Conservation (phyloP, 37 sponge, comb jelly and placozoan genomes). For the Crambe crambe region DNA sequence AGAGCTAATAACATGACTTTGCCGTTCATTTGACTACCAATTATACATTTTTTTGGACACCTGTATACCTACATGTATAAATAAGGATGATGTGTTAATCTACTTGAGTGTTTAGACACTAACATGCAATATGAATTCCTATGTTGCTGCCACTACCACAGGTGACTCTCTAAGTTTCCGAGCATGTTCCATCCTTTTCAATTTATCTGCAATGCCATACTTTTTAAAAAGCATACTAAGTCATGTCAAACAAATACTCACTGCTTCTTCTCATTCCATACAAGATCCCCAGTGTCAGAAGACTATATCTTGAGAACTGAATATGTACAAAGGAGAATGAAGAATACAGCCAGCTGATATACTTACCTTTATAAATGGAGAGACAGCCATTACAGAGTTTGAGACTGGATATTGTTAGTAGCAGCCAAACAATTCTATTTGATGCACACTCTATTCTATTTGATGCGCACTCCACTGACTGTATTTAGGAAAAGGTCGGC, state of each 20-base stretch:
- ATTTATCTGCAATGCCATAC: neutral
- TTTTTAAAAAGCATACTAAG: neutral
- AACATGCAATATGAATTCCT: too few species aligned
- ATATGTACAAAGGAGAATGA: neutral
- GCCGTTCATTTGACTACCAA: too few species aligned
- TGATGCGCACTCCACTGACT: constrained; percentile 3
- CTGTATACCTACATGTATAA: too few species aligned
- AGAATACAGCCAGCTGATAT: constrained; percentile 2
- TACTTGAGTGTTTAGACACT: too few species aligned
- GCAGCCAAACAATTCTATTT: neutral
- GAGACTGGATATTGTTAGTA: neutral
- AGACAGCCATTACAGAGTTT: constrained; percentile 54
- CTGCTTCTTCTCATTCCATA: constrained; percentile 73
- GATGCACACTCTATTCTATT: too few species aligned
- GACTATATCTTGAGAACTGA: constrained; percentile 72
- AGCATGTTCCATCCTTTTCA: constrained; percentile 9
- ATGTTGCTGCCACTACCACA: neutral
- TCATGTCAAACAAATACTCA: constrained; percentile 14
- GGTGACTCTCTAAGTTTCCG: constrained; percentile 20
- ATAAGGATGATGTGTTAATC: too few species aligned
- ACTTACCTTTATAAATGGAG: constrained; percentile 75
- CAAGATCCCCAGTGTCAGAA: constrained; percentile 55
- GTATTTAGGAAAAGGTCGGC: neutral
- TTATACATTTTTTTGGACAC: too few species aligned
- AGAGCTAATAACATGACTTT: too few species aligned